Conservation (phyloP, 2,113 vertebrate species). For the Tragelaphus buxtoni region DNA sequence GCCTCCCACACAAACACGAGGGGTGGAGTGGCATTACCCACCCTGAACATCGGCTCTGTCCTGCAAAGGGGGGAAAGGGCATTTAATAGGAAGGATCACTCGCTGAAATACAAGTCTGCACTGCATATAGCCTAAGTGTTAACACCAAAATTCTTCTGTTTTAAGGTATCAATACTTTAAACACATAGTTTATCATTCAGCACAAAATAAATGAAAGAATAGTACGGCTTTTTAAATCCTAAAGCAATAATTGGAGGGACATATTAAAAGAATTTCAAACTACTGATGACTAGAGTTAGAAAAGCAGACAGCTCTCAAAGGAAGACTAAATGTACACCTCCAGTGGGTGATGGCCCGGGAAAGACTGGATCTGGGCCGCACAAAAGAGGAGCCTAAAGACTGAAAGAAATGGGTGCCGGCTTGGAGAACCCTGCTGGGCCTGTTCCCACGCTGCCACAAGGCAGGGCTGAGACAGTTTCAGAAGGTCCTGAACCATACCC, state of each 20-base stretch:
- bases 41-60: not conserved
- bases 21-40: not conserved
- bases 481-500: not conserved
- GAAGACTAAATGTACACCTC: not conserved
- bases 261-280: not conserved
- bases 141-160: not conserved
- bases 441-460: not conserved
- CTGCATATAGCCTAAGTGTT: not conserved
- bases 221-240: constrained; percentile 4
- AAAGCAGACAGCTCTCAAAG: not conserved
- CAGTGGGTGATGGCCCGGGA: not conserved
- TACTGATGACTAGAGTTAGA: not conserved
- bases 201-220: not conserved
- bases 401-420: not conserved
- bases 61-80: not conserved
- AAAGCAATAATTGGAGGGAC: not conserved
- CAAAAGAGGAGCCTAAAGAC: not conserved
- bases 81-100: not conserved
- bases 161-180: not conserved
- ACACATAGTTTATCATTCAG: not conserved
- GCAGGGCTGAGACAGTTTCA: not conserved
- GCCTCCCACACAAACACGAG: not conserved
- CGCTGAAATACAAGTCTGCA: not conserved
- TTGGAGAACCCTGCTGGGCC: not conserved
- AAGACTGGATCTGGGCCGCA: not conserved